Conservation (phyloP, 2,888 invertebrate genomes). For the Habroteleia sp. region DNA sequence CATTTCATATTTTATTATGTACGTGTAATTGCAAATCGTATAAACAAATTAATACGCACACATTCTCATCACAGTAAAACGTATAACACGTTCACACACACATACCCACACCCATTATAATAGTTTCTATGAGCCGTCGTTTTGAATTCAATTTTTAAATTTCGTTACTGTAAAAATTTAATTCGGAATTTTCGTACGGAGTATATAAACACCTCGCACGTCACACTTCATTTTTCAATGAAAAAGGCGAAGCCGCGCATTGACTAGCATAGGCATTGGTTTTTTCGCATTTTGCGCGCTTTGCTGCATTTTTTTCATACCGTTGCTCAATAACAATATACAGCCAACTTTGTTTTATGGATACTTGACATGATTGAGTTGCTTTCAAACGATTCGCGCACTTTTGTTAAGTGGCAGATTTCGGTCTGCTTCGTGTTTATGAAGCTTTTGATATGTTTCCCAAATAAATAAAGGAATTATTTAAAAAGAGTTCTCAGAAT, state of each 20-base stretch:
- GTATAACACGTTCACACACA: no score
- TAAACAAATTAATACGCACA: no score
- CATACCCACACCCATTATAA: no score
- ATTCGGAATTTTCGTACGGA: background rate
- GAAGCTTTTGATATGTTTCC: constrained; percentile 4
- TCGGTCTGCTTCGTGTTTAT: background rate
- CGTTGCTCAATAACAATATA: constrained; percentile 32
- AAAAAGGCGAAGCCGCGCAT: constrained; percentile 12
- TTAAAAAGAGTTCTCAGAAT: no score
- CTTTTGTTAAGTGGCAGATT: constrained; percentile 11
- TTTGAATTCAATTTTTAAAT: no score
- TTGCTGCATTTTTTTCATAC: constrained; percentile 17
- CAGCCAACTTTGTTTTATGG: constrained; percentile 43
- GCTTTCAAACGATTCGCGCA: constrained; percentile 27
- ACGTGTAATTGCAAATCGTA: no score
- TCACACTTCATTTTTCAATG: constrained; percentile 41
- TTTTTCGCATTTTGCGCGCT: constrained; percentile 22
- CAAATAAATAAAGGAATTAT: background rate
- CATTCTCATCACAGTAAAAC: no score
- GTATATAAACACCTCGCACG: constrained; percentile 2
- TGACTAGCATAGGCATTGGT: constrained; percentile 26
- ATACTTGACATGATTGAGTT: constrained; percentile 43
- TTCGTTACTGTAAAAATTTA: no score
- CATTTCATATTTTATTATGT: no score
- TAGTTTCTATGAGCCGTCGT: no score